These are phyloP conservation scores for Netelia melanura DNA, from an alignment of 2,888 invertebrate genomes.

Conservation along the genomic window DNA sequence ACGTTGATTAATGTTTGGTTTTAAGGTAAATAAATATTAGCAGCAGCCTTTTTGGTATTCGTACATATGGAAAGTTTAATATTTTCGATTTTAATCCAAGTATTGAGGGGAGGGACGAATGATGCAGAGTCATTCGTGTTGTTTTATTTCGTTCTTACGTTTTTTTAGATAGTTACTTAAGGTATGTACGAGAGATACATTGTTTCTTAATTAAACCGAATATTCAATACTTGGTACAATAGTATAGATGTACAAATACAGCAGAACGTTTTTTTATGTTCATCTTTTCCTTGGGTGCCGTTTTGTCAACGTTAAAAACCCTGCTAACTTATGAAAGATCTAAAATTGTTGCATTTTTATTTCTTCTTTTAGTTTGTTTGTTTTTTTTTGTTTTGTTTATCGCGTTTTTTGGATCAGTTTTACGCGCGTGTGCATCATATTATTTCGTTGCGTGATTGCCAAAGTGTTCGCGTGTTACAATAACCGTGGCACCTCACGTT, in stretches of 20 bases:
- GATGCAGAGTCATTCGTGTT: constrained; percentile 76
- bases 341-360: constrained; percentile 67
- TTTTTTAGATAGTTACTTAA: constrained; percentile 81
- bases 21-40: constrained; percentile 32
- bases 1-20: not conserved
- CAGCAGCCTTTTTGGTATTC: constrained; percentile 28
- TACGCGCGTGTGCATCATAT: constrained; percentile 59
- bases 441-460: constrained; percentile 53
- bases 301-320: constrained; percentile 55
- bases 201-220: constrained; percentile 79
- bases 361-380: constrained; percentile 71
- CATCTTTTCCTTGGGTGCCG: constrained; percentile 56
- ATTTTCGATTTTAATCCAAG: constrained; percentile 48
- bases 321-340: constrained; percentile 73
- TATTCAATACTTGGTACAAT: constrained; percentile 82
- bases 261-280: constrained; percentile 75
- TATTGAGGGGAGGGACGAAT: constrained; percentile 67
- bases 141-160: constrained; percentile 79
- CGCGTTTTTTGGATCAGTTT: constrained; percentile 42
- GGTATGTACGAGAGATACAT: constrained; percentile 82
- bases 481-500: constrained; percentile 71
- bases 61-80: constrained; percentile 63
- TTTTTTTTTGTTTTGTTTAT: constrained; percentile 68
- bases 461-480: constrained; percentile 73
- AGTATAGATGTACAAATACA: constrained; percentile 84